Base-by-base conservation (phyloP, 2,113 vertebrate species). In the Talpa occidentalis region DNA sequence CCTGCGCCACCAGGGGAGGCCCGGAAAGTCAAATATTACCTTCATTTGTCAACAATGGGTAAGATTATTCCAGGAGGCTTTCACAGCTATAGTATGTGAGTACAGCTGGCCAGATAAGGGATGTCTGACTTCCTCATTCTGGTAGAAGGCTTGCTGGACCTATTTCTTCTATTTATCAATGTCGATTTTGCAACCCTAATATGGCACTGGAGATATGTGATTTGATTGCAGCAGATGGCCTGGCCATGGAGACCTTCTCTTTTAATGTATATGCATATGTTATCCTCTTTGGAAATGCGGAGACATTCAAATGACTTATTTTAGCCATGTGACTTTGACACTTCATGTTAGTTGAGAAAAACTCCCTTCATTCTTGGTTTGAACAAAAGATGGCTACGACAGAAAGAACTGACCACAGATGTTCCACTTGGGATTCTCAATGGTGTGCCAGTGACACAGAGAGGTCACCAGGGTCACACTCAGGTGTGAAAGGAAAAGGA, bases 321-420 rank as follows among this genome's bases (percentile, higher is more conserved):
- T 69, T 88, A 73, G 67, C 17, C 32, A 7, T 37, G 28, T 74
- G 10, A 52, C 76, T 52, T 72, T 89, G 5, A 66, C 66, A 66
- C 22, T 76, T 94, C 52, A 28, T 52, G 26, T 85, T 54, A 80
- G 32, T 59, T 88, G 42, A 84, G 74, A 79, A 42, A 21, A 93
- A 88, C 73, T 84, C 44, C 44, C 16, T 93, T 80, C 37, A 24
- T 91, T 64, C 32, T 81, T 49, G 52, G 52, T 88, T 56, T 80
- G 66, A 88, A 62, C 74, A 86, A 88, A 44, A 88, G 26, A 28
- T 72, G 49, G 32, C 47, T 94, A 78, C 90, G 77, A 83, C 24
- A 83, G 35, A 72, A 80, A 87, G 72, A 88, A 74, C 4, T 16
- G 37, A 83, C 10, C 78, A 79, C 56, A 64, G 52, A 62, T 37